A percentile compares a stretch with the other conserved stretches of the same genome.
phyloP scores from a whole-genome alignment of 92 coral and sea anemone genomes.

The Zoanthus solanderi region DNA sequence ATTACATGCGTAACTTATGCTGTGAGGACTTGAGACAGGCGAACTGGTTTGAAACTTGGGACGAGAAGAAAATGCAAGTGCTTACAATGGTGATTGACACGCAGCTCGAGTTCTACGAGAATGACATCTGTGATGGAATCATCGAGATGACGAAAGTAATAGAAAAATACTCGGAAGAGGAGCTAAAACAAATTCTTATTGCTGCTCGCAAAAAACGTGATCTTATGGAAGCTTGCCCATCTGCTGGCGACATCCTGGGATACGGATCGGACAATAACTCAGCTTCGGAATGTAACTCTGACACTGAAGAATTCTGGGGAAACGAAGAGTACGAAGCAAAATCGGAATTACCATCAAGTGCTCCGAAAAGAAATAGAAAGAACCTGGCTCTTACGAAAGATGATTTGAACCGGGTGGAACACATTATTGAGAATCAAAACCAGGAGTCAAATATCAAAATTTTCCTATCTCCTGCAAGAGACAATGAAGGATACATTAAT shows the following conservation, averaged over 20 bases:
- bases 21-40: conserved; percentile 87
- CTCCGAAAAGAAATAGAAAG: neutral
- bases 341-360: neutral
- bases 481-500: too few relatives aligned
- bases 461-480: too few relatives aligned
- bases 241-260: neutral
- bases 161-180: conserved; percentile 66
- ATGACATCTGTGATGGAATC: conserved; percentile 87
- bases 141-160: conserved; percentile 71
- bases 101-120: conserved; percentile 72
- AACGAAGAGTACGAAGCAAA: neutral
- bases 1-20: conserved; percentile 84
- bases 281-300: neutral
- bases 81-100: conserved; percentile 70
- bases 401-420: neutral
- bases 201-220: conserved; percentile 24
- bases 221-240: conserved; percentile 26
- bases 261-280: conserved; percentile 28
- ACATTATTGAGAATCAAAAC: too few relatives aligned
- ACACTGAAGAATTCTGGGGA: neutral
- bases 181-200: conserved; percentile 61
- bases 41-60: conserved; percentile 78
- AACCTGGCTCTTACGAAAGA: neutral
- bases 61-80: conserved; percentile 72
- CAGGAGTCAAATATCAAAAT: too few relatives aligned